Evolutionary conservation across 2,888 invertebrate species (phyloP), one percentile per base, ranked within the genome.

Genomic region (Cylindroiulus punctatus): DNA sequence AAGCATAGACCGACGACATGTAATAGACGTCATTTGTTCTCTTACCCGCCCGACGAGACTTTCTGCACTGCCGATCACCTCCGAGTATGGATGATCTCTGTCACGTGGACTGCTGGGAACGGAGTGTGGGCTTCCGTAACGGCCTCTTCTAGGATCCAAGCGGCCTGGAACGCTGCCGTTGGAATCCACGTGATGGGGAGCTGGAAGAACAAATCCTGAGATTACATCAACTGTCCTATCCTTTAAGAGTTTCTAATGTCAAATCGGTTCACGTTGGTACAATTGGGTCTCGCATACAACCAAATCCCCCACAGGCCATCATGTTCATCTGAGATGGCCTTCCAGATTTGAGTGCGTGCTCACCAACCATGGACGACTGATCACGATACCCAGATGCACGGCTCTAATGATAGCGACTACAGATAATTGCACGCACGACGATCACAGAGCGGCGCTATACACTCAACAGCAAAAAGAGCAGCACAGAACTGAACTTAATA

Each of bases 11-110:
- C n/a, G n/a, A n/a, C n/a, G n/a, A n/a, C n/a, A n/a, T n/a, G n/a
- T n/a, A n/a, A n/a, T n/a, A 14, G 22, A 26, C 57, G 22, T 44
- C 1, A 76, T 47, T 47, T 17, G 17, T 22, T 14, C n/a, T 90
- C 93, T 93, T 91, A 97, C 97, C 93, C 97, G 94, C 89, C 97
- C 97, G 89, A 98, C 97, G 88, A 98, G 94, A 92, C 96, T 97
- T 91, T 98, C 98, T 81, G 98, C 98, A 89, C 97, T 97, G 88
- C 97, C 97, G 90, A 97, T 94, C 86, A 97, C 95, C 86, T 89
- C 89, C 57, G 86, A 84, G 84, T 87, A 88, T 30, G 88, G 84
- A 17, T 82, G 82, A n/a, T 85, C 87, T 81, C 85, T 36, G 30
- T 86, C 87, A 47, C 94, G 93, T 87, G 94, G 94, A 91, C 94